Evolutionary conservation across 2,113 vertebrate species (phyloP).

Genomic region (Monarcha castaneiventris): DNA sequence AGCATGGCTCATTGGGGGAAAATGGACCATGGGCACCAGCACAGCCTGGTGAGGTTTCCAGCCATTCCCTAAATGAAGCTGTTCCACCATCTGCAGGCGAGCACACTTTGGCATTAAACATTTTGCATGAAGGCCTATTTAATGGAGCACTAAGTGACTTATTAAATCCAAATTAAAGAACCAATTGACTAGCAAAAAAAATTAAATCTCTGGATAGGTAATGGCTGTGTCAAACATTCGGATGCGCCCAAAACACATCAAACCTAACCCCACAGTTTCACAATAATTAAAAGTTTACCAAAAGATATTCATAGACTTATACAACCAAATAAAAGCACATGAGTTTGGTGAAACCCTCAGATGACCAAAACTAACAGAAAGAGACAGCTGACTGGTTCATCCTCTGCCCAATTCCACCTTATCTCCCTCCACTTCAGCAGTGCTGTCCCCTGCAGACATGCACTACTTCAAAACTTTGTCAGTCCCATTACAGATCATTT

Average conservation of each 20-base stretch:
- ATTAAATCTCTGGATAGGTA: constrained; percentile 4
- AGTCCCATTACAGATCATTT: not conserved
- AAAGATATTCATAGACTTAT: not conserved
- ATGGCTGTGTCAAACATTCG: constrained; percentile 4
- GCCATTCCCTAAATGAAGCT: constrained; percentile 38
- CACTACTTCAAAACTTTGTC: not conserved
- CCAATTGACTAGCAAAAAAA: constrained; percentile 46
- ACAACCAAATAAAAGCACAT: not conserved
- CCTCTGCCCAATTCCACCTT: not conserved
- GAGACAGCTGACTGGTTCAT: not conserved
- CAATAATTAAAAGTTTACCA: not conserved
- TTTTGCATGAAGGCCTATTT: constrained; percentile 49
- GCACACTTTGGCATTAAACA: constrained; percentile 19
- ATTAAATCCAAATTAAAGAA: constrained; percentile 47
- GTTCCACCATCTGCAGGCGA: constrained; percentile 19
- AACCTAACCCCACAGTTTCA: not conserved
- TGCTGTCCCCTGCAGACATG: not conserved
- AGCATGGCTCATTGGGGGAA: constrained; percentile 13
- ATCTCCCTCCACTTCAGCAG: not conserved
- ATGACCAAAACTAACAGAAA: not conserved
- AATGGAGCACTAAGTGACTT: constrained; percentile 51
- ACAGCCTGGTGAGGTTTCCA: not conserved
- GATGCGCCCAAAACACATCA: not conserved
- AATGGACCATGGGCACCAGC: not conserved
- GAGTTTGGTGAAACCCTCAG: not conserved